These are phyloP conservation scores for Coryphaenoides rupestris DNA, from an alignment of 2,113 vertebrate genomes.

Conservation along the genomic window DNA sequence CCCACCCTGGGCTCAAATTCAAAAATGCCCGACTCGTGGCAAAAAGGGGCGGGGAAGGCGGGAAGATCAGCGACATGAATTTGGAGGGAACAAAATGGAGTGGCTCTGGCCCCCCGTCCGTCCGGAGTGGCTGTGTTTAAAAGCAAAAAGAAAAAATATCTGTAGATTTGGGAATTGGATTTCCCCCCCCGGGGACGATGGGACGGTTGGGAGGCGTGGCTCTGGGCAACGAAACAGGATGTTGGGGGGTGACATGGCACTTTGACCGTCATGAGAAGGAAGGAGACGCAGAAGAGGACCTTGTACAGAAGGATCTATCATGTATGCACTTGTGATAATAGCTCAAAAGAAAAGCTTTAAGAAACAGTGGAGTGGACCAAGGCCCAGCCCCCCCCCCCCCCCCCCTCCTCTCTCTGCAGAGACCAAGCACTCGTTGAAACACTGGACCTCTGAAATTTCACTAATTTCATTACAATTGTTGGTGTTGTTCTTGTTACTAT, in stretches of 20 bases:
- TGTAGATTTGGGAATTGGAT: constrained; percentile 21
- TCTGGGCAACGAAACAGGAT: constrained; percentile 26
- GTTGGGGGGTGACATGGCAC: constrained; percentile 25
- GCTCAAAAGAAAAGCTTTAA: constrained; percentile 30
- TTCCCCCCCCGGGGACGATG: constrained; percentile 44
- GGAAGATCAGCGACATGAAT: constrained; percentile 15
- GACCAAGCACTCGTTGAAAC: constrained; percentile 67
- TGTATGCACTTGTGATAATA: constrained; percentile 33
- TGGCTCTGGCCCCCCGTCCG: too few species aligned
- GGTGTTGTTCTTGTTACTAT: constrained; percentile 51
- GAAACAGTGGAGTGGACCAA: constrained; percentile 40
- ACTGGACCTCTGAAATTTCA: constrained; percentile 65
- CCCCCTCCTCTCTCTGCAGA: constrained; percentile 42
- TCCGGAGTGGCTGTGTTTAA: constrained; percentile 36
- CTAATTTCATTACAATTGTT: constrained; percentile 52
- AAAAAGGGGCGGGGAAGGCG: constrained; percentile 12
- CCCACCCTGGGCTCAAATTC: constrained; percentile 58
- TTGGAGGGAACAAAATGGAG: constrained; percentile 25
- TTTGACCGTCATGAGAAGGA: constrained; percentile 34
- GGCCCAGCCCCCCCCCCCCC: constrained; percentile 22
- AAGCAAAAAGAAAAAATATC: constrained; percentile 18
- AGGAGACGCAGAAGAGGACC: constrained; percentile 36
- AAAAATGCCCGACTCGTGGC: constrained; percentile 38
- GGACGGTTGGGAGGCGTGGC: constrained; percentile 48
- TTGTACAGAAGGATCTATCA: constrained; percentile 43